Evolutionary conservation across 2,888 invertebrate genomes (phyloP).

Genomic region (Odontocolon sp.): DNA sequence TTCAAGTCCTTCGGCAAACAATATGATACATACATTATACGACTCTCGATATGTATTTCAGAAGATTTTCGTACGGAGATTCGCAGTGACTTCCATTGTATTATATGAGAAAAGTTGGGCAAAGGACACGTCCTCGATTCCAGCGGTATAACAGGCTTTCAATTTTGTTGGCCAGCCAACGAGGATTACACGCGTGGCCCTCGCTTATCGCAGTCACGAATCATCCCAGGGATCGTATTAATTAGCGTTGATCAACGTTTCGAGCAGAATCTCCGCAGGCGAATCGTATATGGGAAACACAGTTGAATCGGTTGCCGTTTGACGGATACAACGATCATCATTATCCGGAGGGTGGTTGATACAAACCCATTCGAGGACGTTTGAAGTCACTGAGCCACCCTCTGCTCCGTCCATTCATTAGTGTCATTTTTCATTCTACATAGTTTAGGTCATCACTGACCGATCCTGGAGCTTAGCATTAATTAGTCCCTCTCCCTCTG

Average conservation of each 20-base stretch:
- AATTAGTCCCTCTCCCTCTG: slow-evolving; percentile 20
- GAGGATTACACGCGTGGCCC: slow-evolving; percentile 3
- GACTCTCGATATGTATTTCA: too few species aligned
- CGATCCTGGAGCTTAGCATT: slow-evolving; percentile 29
- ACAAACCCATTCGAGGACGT: slow-evolving; percentile 26
- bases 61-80: too few species aligned
- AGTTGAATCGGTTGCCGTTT: slow-evolving; percentile 53
- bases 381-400: slow-evolving; percentile 53
- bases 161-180: neutral
- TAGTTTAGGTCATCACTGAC: slow-evolving; percentile 21
- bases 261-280: neutral
- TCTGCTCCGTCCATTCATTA: slow-evolving; percentile 35
- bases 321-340: slow-evolving; percentile 54
- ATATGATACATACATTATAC: slow-evolving; percentile 1
- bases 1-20: slow-evolving; percentile 32
- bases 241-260: slow-evolving; percentile 61
- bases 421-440: slow-evolving; percentile 17
- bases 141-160: neutral
- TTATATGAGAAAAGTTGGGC: too few species aligned
- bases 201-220: neutral
- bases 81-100: too few species aligned
- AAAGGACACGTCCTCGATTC: too few species aligned
- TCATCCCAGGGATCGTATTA: slow-evolving; percentile 54
- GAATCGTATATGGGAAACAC: neutral
- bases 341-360: slow-evolving; percentile 49